Base-by-base conservation (phyloP, 2,797 vertebrate species). In the Parauchenoglanis ngamensis region DNA sequence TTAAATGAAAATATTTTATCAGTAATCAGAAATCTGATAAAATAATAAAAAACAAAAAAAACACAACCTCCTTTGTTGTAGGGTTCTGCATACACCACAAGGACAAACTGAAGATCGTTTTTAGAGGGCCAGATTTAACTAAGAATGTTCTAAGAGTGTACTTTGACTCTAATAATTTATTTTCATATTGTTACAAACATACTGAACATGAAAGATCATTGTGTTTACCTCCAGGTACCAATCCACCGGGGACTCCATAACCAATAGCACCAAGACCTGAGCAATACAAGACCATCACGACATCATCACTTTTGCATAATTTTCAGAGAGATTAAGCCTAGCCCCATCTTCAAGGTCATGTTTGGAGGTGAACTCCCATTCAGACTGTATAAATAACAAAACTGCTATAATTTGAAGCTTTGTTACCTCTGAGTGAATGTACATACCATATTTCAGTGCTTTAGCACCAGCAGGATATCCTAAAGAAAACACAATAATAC, bases 401-500 rank as follows among this genome's bases (percentile, higher is more conserved):
- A 54, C 56, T 40, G 49, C 19, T 31, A 61, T 59, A 44, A 25
- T 40, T 21, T 80, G 8, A 28, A n/a, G 13, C 23, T 49, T 65
- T 65, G 12, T 57, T 25, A 25, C 11, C 0, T 21, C 21, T 80
- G 21, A 25, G 4, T 73, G 11, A 46, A 84, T 56, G 19, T 70
- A 72, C 49, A 4, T 84, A 84, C 82, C 81, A 56, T 57, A 84
- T 73, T 84, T 84, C 52, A 57, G 31, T 72, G 83, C 52, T 7
- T 84, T 84, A 59, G 54, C 68, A 28, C 68, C 68, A 46, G 83
- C 83, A 73, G 68, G 83, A 84, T 84, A 84, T 72, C 83, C 83
- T 84, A 28, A 84, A 73, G 2, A 84, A 59, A 54, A 73, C 13
- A 28, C 28, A 25, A 12, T n/a, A 72, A 57, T 40, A 56, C 21